Base-by-base conservation (phyloP, 2,888 invertebrate species). In the Xestia ashworthii region DNA sequence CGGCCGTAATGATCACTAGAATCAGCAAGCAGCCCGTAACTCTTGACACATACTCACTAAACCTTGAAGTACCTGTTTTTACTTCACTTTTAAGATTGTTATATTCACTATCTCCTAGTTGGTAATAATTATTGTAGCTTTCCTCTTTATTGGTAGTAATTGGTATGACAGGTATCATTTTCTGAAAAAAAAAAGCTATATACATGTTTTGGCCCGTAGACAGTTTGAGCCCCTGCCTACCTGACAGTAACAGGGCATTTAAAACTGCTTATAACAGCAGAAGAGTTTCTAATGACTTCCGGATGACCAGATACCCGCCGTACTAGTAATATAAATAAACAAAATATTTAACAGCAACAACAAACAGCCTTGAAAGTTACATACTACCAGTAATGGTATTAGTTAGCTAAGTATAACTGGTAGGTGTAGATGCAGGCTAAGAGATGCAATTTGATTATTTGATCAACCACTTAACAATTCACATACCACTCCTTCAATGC, bases 111-210 rank as follows among this genome's bases (percentile, higher is more conserved):
- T 66, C 69, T 25, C 19, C 5, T 67, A 87, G 32, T 60, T 50
- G 62, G 64, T 78, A 68, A 74, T 77, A 83, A 66, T 81, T 81
- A 71, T 73, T 80, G 25, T 74, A 69, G 32, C 22, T 75, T 22
- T 74, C 62, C 41, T 73, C 71, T 70, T 60, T 76, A 16, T 11
- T 73, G 11, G 41, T 69, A 68, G 74, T 73, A 50, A 50, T 66
- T 48, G 62, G 58, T 80, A 84, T 60, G 8, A 32, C 85, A 38
- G 12, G 22, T 83, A 46, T 5, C 1, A 46, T 46, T 71, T 73
- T 55, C 87, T 87, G 87, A 62, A 80, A 80, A 53, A 22, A 0
- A 60, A 3, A 32, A 3, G 48, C 0, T 73, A 71, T 5, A 6
- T 53, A 22, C 50, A 50, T 41, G 25, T 53, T 44, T 53, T 46